A percentile compares a stretch with the other conserved stretches of the same genome.
These are phyloP conservation scores for Drosophila sp. DNA, from an alignment of 1,140 invertebrate species.

Conservation along the genomic window DNA sequence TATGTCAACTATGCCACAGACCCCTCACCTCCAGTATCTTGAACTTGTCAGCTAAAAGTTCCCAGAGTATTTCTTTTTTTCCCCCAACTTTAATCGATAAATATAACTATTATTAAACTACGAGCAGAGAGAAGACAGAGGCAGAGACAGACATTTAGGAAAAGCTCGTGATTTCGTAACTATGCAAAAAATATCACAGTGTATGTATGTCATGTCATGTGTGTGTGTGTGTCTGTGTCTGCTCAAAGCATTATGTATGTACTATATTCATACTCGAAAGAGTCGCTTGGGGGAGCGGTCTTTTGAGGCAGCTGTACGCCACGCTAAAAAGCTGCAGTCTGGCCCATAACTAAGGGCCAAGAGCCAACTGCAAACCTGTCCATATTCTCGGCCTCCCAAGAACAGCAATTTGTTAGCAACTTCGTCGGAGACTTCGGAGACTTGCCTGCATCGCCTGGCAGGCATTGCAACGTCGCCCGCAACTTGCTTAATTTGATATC, in stretches of 20 bases:
- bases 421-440: not conserved
- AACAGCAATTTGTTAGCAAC: too few species aligned
- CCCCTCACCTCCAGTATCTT: not conserved
- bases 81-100: slow-evolving; percentile 72
- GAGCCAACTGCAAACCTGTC: slow-evolving; percentile 28
- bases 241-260: slow-evolving; percentile 1
- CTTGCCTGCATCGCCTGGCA: not conserved
- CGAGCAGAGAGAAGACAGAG: slow-evolving; percentile 2
- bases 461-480: slow-evolving; percentile 23
- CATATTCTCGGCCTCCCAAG: too few species aligned
- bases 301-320: slow-evolving; percentile 36
- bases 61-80: slow-evolving; percentile 18
- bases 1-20: slow-evolving; percentile 46
- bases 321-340: slow-evolving; percentile 68
- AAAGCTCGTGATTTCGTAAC: slow-evolving; percentile 51
- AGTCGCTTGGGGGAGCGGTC: slow-evolving; percentile 3
- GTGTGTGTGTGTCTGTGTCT: slow-evolving; percentile 8
- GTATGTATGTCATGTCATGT: slow-evolving; percentile 34
- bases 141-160: slow-evolving; percentile 28
- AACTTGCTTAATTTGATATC: slow-evolving; percentile 81
- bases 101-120: slow-evolving; percentile 71
- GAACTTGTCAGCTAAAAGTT: not conserved
- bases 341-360: slow-evolving; percentile 45
- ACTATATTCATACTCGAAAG: slow-evolving; percentile 4
- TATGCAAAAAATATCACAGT: slow-evolving; percentile 63